Evolutionary conservation across 2,797 vertebrate species (phyloP), one percentile per base, ranked within the genome.

Genomic region (Hemitrygon akajei): DNA sequence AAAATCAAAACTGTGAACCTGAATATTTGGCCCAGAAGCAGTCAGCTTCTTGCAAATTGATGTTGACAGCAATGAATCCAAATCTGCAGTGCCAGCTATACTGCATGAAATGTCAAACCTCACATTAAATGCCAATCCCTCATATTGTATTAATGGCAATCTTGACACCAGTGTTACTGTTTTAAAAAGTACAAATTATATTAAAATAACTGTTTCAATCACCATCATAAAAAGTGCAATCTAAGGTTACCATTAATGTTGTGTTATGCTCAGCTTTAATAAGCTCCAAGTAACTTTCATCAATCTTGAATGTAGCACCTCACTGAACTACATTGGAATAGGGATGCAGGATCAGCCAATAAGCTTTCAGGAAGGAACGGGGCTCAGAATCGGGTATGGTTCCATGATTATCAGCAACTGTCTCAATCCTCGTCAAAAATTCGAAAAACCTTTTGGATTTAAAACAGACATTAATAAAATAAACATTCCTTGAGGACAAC

Each of bases 1-100:
- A 75, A 92, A 75, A 92, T 92, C 30, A 91, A 69, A 69, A 34
- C n/a, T 91, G 34, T 37, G 89, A 27, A 73, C 34, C 18, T 92
- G 22, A 73, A 47, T 92, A 37, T 11, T 92, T 87, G 34, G 66
- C 11, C 10, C 34, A 30, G 66, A 27, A 12, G 9, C 37, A 47
- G 89, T 47, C 30, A 22, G 25, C 14, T 47, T 71, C 40, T 16
- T 27, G 3, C 25, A 73, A 40, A 47, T 27, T 73, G 37, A 20
- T 47, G 34, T 22, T 73, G 66, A 73, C 27, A 73, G 60, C 58
- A 34, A 69, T 27, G 37, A 40, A 40, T 71, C 63, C 22, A 37
- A 91, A 73, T 73, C 10, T 30, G 89, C 71, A 75, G 16, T 34
- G 34, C 12, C n/a, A 73, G 91, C 0, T 27, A 40, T 75, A 9